phyloP scores from a whole-genome alignment of 2,888 invertebrate species.

The Caenorhabditis virilis region DNA sequence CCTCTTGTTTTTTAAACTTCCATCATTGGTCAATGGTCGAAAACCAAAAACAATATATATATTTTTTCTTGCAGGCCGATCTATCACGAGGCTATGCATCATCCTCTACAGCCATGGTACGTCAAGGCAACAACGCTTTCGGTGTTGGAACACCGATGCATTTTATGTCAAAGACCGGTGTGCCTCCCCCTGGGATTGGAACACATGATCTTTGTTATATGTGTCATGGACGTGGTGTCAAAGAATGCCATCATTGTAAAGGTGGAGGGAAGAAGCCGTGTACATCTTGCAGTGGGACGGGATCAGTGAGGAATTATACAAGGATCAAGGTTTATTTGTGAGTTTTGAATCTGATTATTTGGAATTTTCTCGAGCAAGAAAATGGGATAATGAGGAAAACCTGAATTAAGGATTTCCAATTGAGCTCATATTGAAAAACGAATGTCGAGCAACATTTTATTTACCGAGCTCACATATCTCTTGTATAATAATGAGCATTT shows the following conservation, averaged over 20 bases:
- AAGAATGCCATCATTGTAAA: conserved; percentile 67
- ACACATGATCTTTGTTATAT: conserved; percentile 67
- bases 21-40: background rate
- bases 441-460: no score
- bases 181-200: conserved; percentile 68
- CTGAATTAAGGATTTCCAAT: no score
- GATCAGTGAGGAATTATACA: conserved; percentile 58
- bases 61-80: conserved; percentile 49
- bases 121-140: conserved; percentile 52
- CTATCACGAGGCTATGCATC: conserved; percentile 63
- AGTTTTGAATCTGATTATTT: conserved; percentile 18
- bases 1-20: no score
- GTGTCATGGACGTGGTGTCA: conserved; percentile 65
- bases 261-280: conserved; percentile 67
- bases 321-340: conserved; percentile 67
- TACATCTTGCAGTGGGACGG: conserved; percentile 64
- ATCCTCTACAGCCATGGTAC: conserved; percentile 58
- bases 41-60: conserved; percentile 4
- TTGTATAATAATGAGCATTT: no score
- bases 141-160: conserved; percentile 68
- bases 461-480: no score
- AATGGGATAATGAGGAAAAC: no score
- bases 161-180: conserved; percentile 67
- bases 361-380: background rate
- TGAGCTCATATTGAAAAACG: no score